Evolutionary conservation across 2,888 invertebrate genomes (phyloP).

Genomic region (Aelia acuminata): DNA sequence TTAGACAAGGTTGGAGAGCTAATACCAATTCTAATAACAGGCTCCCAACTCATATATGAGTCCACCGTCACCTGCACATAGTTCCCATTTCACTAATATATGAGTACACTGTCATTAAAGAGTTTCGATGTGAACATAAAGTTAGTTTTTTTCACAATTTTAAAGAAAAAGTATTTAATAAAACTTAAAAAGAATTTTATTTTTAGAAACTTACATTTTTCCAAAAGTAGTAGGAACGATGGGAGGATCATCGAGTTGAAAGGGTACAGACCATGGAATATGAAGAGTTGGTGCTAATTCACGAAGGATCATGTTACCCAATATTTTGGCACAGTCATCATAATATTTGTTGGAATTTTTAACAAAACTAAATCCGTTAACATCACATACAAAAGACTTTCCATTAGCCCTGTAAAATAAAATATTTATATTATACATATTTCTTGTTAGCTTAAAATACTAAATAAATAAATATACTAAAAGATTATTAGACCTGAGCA

Average conservation of each 20-base stretch:
- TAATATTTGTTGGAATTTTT: conserved; percentile 99
- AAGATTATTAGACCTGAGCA: conserved; percentile 73
- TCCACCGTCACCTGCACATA: too few relatives aligned
- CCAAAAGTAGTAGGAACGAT: conserved; percentile 99
- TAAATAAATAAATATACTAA: conserved; percentile 61
- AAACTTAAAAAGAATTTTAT: not conserved
- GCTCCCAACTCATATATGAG: too few relatives aligned
- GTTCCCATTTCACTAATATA: too few relatives aligned
- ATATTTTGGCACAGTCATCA: conserved; percentile 98
- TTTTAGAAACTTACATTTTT: conserved; percentile 81
- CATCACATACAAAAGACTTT: conserved; percentile 99
- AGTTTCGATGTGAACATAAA: too few relatives aligned
- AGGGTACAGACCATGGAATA: conserved; percentile 98
- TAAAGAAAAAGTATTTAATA: not conserved
- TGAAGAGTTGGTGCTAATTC: conserved; percentile 95
- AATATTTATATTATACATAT: too few relatives aligned
- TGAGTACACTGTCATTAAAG: too few relatives aligned
- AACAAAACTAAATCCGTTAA: conserved; percentile 99
- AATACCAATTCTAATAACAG: too few relatives aligned
- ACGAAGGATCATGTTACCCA: conserved; percentile 96
- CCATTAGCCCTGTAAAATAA: conserved; percentile 87
- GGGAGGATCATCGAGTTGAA: conserved; percentile 97
- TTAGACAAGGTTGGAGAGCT: too few relatives aligned
- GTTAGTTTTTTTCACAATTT: not conserved
- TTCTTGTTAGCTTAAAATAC: not conserved